These are phyloP conservation scores for Strigops habroptila DNA, from an alignment of 2,113 vertebrate genomes.

Conservation along the genomic window DNA sequence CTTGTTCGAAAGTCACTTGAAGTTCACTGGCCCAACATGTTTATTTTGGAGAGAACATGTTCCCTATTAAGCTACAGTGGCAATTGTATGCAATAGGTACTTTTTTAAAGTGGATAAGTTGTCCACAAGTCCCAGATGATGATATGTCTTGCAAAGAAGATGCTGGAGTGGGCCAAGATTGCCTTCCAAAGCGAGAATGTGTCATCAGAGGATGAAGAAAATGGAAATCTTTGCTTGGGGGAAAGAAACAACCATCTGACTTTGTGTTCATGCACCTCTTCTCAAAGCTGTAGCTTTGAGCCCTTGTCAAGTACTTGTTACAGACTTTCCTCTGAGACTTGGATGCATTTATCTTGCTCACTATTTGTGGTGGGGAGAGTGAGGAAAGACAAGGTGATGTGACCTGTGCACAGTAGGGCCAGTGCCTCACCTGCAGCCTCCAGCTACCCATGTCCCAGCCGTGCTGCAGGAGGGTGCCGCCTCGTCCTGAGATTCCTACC, in stretches of 20 bases:
- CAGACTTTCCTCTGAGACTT: not conserved
- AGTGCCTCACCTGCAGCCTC: not conserved
- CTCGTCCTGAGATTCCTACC: not conserved
- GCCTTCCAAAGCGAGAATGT: not conserved
- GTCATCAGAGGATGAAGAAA: not conserved
- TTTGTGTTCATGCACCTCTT: not conserved
- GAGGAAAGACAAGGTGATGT: not conserved
- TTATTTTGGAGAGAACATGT: not conserved
- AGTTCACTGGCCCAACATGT: not conserved
- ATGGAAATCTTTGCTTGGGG: not conserved
- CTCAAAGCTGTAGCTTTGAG: not conserved
- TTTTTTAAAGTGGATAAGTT: not conserved
- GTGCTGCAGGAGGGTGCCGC: accelerated
- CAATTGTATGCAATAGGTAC: not conserved
- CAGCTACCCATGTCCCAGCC: accelerated
- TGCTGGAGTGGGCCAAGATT: not conserved
- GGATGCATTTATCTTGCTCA: not conserved
- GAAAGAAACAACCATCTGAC: not conserved
- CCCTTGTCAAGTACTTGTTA: not conserved
- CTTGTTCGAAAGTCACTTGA: not conserved
- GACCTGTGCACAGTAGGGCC: not conserved
- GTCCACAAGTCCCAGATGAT: not conserved
- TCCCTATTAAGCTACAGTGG: not conserved
- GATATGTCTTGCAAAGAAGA: not conserved
- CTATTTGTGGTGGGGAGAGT: not conserved